These are phyloP conservation scores for Cydia strobilella DNA, from an alignment of 1,140 invertebrate genomes.

Conservation along the genomic window DNA sequence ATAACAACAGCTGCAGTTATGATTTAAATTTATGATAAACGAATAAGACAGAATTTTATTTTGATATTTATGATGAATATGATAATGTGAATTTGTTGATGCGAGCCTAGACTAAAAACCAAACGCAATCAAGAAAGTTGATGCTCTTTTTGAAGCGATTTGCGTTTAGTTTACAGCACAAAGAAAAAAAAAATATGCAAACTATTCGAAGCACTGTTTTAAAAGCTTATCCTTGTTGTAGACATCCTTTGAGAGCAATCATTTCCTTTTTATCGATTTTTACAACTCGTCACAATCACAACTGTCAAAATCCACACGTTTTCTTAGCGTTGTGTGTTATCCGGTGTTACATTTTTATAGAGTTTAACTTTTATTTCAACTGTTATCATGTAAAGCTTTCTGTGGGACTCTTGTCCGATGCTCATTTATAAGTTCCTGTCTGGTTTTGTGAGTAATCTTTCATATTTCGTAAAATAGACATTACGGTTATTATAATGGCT, in stretches of 20 bases:
- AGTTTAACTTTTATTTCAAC: conserved; percentile 67
- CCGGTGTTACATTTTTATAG: conserved; percentile 73
- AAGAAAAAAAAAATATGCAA: neutral
- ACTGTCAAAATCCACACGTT: conserved; percentile 72
- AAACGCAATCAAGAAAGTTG: neutral
- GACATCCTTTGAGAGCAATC: neutral
- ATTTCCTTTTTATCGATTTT: conserved; percentile 30
- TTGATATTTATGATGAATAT: neutral
- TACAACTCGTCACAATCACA: conserved; percentile 33
- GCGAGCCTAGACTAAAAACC: neutral
- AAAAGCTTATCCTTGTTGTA: neutral
- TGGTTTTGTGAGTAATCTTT: conserved; percentile 63
- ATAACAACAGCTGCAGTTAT: neutral
- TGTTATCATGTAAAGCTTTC: conserved; percentile 72
- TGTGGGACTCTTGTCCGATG: conserved; percentile 54
- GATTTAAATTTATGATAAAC: neutral
- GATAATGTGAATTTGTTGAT: neutral
- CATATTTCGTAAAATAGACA: conserved; percentile 38
- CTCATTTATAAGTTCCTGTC: conserved; percentile 58
- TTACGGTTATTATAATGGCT: conserved; percentile 44
- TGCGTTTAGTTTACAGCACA: conserved; percentile 2
- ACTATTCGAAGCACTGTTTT: conserved; percentile 6
- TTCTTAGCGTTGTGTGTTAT: conserved; percentile 77
- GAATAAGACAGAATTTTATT: neutral
- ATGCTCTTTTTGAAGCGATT: neutral